Percentiles rank a stretch among this genome's conserved stretches.
Evolutionary conservation across 1,140 invertebrate genomes (phyloP).

Genomic region (Procambarus virginalis): DNA sequence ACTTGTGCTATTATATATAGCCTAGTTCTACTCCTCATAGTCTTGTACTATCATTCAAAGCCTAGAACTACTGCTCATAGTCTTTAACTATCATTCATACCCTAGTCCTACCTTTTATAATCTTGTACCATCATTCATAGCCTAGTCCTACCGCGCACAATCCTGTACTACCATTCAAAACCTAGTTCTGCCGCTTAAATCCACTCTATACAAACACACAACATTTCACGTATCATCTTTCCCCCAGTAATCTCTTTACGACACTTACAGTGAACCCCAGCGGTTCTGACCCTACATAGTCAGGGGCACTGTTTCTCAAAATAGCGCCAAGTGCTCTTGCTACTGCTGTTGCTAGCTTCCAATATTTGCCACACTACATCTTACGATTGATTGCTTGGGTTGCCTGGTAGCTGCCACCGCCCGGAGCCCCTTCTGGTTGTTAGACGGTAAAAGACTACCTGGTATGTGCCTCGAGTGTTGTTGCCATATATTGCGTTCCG

Average conservation of each 20-base stretch:
- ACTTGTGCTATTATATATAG: too few species aligned
- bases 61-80: too few species aligned
- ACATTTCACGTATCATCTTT: neutral
- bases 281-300: neutral
- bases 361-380: neutral
- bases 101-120: too few species aligned
- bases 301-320: neutral
- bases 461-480: constrained; percentile 34
- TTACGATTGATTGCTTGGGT: neutral
- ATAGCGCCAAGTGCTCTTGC: neutral
- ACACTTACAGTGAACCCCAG: neutral
- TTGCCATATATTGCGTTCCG: constrained; percentile 51
- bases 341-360: neutral
- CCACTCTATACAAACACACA: too few species aligned
- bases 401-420: neutral
- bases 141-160: too few species aligned
- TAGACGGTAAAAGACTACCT: constrained; percentile 19
- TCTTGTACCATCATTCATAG: too few species aligned
- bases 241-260: neutral
- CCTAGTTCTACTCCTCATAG: too few species aligned
- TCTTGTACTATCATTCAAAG: too few species aligned
- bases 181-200: too few species aligned
- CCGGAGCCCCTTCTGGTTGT: constrained; percentile 30
- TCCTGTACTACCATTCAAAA: too few species aligned
- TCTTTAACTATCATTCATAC: too few species aligned